Evolutionary conservation across 2,113 vertebrate species (phyloP).

Genomic region (Climacteris rufus): DNA sequence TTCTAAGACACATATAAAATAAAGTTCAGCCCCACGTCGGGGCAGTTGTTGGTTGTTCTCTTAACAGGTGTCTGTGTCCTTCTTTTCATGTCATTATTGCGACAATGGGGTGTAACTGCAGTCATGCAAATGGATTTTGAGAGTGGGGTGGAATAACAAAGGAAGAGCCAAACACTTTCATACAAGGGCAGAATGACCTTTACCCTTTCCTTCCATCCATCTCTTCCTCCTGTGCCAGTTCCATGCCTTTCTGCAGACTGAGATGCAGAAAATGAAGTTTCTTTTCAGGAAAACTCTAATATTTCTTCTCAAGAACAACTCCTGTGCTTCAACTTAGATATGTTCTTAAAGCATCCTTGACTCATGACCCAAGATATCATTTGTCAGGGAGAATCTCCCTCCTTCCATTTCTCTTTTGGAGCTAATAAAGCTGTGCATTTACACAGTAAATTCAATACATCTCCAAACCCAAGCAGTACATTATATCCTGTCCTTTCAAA

Average conservation of each 20-base stretch:
- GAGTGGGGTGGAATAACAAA: background rate
- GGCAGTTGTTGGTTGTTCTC: too few species aligned
- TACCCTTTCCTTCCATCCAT: background rate
- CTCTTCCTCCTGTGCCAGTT: background rate
- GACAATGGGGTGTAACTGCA: too few species aligned
- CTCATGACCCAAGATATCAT: background rate
- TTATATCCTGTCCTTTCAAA: constrained; percentile 40
- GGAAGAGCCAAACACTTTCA: background rate
- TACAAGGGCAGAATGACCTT: background rate
- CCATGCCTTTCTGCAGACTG: background rate
- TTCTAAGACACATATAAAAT: too few species aligned
- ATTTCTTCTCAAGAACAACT: background rate
- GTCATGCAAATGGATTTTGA: background rate
- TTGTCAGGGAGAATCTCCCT: constrained; percentile 8
- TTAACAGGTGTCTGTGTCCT: too few species aligned
- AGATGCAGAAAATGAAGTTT: background rate
- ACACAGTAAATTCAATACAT: constrained; percentile 19
- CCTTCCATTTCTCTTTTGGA: background rate
- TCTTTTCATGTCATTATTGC: too few species aligned
- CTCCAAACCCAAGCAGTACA: background rate
- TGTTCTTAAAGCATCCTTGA: background rate
- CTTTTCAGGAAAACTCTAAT: background rate
- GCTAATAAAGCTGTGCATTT: constrained; percentile 44
- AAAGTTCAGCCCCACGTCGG: too few species aligned
- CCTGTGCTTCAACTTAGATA: background rate